Conservation (phyloP, 1,140 invertebrate species). For the Achatina immaculata region DNA sequence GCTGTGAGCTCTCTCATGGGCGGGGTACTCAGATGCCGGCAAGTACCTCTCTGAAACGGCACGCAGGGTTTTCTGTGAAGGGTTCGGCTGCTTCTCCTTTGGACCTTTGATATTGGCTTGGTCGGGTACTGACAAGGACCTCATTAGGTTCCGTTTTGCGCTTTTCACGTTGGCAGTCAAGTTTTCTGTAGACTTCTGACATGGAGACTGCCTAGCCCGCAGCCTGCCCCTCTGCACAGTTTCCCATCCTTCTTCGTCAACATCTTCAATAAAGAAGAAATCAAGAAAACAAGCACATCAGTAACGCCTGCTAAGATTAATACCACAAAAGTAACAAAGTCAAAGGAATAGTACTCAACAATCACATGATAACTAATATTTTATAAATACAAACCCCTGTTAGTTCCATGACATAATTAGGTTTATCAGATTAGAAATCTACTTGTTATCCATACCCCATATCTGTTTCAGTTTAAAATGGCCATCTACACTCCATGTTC, state of each 20-base stretch:
- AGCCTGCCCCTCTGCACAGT: slow-evolving; percentile 74
- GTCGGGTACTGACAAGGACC: slow-evolving; percentile 47
- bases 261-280: slow-evolving; percentile 38
- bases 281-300: too few species aligned
- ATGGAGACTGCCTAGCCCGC: slow-evolving; percentile 63
- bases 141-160: slow-evolving; percentile 36
- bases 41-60: slow-evolving; percentile 34
- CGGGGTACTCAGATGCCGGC: neutral
- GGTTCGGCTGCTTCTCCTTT: neutral
- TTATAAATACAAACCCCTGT: too few species aligned
- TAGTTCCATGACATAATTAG: too few species aligned
- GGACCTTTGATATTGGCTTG: slow-evolving; percentile 22
- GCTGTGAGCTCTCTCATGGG: slow-evolving; percentile 46
- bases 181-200: slow-evolving; percentile 65
- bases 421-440: too few species aligned
- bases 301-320: neutral
- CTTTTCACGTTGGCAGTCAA: slow-evolving; percentile 36
- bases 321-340: slow-evolving; percentile 3
- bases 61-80: slow-evolving; percentile 22
- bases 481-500: too few species aligned
- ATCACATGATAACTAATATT: too few species aligned
- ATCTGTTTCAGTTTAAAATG: too few species aligned
- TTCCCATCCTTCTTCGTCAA: slow-evolving; percentile 78
- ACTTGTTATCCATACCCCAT: too few species aligned
- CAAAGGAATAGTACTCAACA: neutral